Evolutionary conservation across 1,140 invertebrate genomes (phyloP), one percentile per base, ranked within the genome.

Genomic region (Zaprionus gabonicus): DNA sequence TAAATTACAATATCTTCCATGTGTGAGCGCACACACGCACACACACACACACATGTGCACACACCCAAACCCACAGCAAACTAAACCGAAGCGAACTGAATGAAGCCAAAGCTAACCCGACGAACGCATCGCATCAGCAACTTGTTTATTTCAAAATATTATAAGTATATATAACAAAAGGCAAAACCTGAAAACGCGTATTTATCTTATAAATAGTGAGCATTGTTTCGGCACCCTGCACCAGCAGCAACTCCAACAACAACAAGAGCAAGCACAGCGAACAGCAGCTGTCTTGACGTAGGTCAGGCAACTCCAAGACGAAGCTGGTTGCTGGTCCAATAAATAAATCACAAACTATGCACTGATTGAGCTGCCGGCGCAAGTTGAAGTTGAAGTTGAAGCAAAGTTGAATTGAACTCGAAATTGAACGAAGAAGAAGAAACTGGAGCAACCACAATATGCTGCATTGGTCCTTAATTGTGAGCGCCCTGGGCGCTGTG

Each of bases 111-210:
- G 56, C 66, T 78, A 74, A 75, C 67, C 67, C 76, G 63, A 68
- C 71, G 41, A 72, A 78, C 65, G 76, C 85, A 58, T 76, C 81
- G 82, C 71, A 82, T 88, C 84, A 86, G 78, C 84, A 90, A 90
- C 85, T 90, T 90, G 85, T 90, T 90, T 90, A 90, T 90, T 90
- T 90, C 85, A 90, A 90, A 90, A 90, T 78, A 82, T 77, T 73
- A 79, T 81, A 80, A 80, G 76, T 80, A 85, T 70, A 76, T 65
- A 84, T 62, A 84, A 70, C 71, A 74, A 74, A 74, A 71, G 46
- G 51, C 49, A 83, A 84, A 75, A 71, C 69, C 78, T 78, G 56
- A 81, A 88, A 90, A 71, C 85, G 76, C 67, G 86, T 88, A 76
- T 86, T 78, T 84, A 78, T 87, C 75, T 81, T 86, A 84, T 90